Evolutionary conservation across 2,888 invertebrate genomes (phyloP), one percentile per base, ranked within the genome.

Genomic region (Pilophorus perplexus): DNA sequence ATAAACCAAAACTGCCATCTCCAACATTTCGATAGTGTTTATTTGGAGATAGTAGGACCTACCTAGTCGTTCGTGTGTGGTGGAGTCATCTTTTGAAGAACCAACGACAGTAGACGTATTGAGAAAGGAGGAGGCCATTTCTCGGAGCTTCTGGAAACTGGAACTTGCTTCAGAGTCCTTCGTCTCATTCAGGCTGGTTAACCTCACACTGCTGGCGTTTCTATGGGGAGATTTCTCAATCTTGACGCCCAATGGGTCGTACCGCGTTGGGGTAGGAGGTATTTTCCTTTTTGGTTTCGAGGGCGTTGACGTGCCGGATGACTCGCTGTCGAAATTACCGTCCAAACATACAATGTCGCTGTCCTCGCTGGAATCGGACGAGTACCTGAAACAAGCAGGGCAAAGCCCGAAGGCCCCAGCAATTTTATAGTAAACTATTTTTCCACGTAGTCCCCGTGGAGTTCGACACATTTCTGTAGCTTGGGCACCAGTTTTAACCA

Each of bases 141-240:
- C 25, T 42, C 42, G 59, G 8, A 59, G 59, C 8, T 42, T 20
- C 10, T 2, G 5, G 25, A 59, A 57, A n/a, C 20, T 20, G n/a
- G 57, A 55, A 22, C 50, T 48, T 27, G 33, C 18, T 27, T 22
- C 44, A 2, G 22, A 20, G 2, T 3, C 14, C 42, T 12, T n/a
- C 2, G 22, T 20, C 23, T 46, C 22, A 8, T 23, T 22, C 5
- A 22, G 8, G 14, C 3, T 12, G 25, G 14, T 18, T 6, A 12
- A 18, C 22, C 18, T n/a, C n/a, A n/a, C n/a, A n/a, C n/a, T n/a
- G n/a, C n/a, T 20, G 33, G 37, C 42, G 14, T 38, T 48, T 59
- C 38, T 68, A 10, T 3, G 38, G 23, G 73, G 73, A n/a, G 72
- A 72, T 50, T 70, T 70, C 55, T 71, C 57, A n/a, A 73, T 66